phyloP scores from a whole-genome alignment of 1,140 invertebrate species.

The Tetragnatha versicolor region DNA sequence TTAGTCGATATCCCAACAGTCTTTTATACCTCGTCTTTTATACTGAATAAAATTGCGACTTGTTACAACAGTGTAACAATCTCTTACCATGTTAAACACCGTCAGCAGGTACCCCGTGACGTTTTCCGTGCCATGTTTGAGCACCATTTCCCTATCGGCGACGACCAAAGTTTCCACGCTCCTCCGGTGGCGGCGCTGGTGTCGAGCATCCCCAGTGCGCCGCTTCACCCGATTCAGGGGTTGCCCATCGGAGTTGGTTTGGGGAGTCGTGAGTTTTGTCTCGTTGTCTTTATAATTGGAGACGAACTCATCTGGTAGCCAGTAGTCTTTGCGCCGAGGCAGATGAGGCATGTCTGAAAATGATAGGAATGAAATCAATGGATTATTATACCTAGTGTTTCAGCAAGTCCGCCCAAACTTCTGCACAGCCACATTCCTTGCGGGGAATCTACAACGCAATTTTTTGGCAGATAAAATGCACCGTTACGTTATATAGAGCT shows the following conservation, averaged over 20 bases:
- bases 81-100: constrained; percentile 63
- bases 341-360: constrained; percentile 47
- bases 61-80: too few relatives aligned
- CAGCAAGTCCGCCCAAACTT: too few relatives aligned
- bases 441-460: too few relatives aligned
- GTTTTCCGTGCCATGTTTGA: constrained; percentile 62
- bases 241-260: background rate
- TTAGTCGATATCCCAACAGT: too few relatives aligned
- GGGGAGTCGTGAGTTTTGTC: background rate
- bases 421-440: too few relatives aligned
- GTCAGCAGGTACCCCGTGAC: constrained; percentile 63
- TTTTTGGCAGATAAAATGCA: too few relatives aligned
- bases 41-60: too few relatives aligned
- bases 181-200: constrained; percentile 58
- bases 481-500: too few relatives aligned
- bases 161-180: constrained; percentile 87
- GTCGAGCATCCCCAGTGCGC: background rate
- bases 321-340: constrained; percentile 15
- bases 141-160: constrained; percentile 83
- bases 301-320: constrained; percentile 44
- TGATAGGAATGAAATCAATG: background rate
- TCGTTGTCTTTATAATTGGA: background rate
- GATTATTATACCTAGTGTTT: background rate
- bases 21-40: too few relatives aligned
- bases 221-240: background rate